Evolutionary conservation across 2,797 vertebrate genomes (phyloP).

Genomic region (Parotocinclus haroldoi): DNA sequence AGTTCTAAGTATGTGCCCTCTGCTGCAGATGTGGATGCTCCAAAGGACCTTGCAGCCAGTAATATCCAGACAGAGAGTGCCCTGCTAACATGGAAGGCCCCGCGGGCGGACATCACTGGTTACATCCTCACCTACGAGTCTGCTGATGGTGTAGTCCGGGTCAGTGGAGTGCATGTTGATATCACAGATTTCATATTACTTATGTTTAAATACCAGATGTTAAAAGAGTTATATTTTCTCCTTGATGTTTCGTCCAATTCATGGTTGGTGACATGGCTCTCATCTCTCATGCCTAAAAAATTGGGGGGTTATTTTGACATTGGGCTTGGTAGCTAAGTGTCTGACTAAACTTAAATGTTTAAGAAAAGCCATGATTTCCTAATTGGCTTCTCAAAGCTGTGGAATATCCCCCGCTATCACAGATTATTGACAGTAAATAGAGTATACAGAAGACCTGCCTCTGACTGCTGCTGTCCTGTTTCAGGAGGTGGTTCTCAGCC

Average conservation of each 20-base stretch:
- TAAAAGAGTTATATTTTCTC: neutral
- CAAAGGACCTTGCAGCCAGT: constrained; percentile 79
- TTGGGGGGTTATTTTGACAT: too few relatives aligned
- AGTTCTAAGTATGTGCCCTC: constrained; percentile 16
- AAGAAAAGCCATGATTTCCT: too few relatives aligned
- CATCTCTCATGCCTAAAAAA: too few relatives aligned
- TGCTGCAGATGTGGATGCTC: constrained; percentile 82
- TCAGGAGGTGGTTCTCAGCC: constrained; percentile 85
- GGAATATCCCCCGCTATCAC: too few relatives aligned
- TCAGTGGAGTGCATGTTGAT: constrained; percentile 52
- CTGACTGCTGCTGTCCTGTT: constrained; percentile 9
- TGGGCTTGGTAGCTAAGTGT: too few relatives aligned
- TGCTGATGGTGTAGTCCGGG: constrained; percentile 79
- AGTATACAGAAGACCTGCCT: too few relatives aligned
- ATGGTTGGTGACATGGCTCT: too few relatives aligned
- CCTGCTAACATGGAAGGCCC: constrained; percentile 84
- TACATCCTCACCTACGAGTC: constrained; percentile 91
- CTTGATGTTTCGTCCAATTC: too few relatives aligned
- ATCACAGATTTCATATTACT: neutral
- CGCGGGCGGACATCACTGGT: constrained; percentile 81
- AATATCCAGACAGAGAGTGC: constrained; percentile 88
- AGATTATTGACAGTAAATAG: too few relatives aligned
- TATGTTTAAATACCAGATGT: neutral
- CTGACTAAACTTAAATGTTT: too few relatives aligned
- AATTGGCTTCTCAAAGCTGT: too few relatives aligned